A percentile compares a stretch with the other conserved stretches of the same genome.
These are phyloP conservation scores for Nyctibius grandis DNA, from an alignment of 2,797 vertebrate genomes.

Conservation along the genomic window DNA sequence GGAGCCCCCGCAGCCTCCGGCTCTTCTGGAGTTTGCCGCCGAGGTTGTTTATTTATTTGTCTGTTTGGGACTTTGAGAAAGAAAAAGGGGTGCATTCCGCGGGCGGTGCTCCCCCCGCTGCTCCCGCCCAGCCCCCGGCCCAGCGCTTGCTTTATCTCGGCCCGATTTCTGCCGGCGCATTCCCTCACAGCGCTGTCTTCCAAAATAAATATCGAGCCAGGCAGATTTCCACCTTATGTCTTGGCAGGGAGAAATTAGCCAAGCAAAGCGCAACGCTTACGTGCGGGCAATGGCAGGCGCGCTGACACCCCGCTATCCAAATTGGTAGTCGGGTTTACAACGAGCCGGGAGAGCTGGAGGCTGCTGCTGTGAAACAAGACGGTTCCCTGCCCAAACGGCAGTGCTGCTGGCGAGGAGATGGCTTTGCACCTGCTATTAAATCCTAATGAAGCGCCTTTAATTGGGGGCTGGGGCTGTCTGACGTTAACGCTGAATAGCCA, in stretches of 20 bases:
- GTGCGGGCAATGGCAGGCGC: neutral
- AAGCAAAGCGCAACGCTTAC: neutral
- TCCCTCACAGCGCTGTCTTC: neutral
- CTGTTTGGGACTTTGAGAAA: neutral
- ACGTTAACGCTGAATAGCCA: neutral
- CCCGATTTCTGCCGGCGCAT: neutral
- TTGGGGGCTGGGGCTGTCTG: neutral
- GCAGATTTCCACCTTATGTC: neutral
- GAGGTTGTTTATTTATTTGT: neutral
- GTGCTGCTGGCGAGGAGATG: neutral
- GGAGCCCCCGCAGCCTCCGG: neutral
- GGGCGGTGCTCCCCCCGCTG: neutral
- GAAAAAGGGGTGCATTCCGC: neutral
- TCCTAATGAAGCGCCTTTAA: neutral
- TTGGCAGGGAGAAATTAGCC: conserved; percentile 17
- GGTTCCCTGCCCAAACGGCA: neutral
- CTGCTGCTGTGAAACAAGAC: neutral
- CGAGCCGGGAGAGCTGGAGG: neutral
- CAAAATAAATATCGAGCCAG: neutral
- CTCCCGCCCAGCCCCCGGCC: neutral
- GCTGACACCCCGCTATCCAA: neutral
- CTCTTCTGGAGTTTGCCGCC: neutral
- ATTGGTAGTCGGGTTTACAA: neutral
- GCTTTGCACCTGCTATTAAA: conserved; percentile 69
- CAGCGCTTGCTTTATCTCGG: neutral